Evolutionary conservation across 2,113 vertebrate genomes (phyloP).

Genomic region (Aphelocoma coerulescens): DNA sequence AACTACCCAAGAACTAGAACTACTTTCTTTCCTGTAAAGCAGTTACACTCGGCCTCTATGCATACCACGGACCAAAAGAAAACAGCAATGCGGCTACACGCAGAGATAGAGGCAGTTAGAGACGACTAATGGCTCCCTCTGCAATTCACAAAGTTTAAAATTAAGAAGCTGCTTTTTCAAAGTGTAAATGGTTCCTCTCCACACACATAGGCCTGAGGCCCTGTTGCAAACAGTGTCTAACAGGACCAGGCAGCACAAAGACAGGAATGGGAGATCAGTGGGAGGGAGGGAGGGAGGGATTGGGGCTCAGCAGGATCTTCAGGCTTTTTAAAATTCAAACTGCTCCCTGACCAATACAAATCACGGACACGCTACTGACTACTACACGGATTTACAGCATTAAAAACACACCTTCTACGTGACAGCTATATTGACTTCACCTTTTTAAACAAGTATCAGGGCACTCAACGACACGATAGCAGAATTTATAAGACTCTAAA

Average conservation of each 20-base stretch:
- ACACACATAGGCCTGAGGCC: slow-evolving; percentile 2
- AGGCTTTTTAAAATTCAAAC: slow-evolving; percentile 84
- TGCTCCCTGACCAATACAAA: slow-evolving; percentile 80
- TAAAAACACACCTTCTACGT: slow-evolving; percentile 74
- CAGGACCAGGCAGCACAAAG: slow-evolving; percentile 83
- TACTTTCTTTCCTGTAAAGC: slow-evolving; percentile 33
- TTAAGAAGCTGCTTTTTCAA: slow-evolving; percentile 42
- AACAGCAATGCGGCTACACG: neutral
- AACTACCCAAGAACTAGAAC: slow-evolving; percentile 36
- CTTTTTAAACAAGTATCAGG: slow-evolving; percentile 61
- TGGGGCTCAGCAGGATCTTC: slow-evolving; percentile 80
- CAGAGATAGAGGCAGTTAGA: slow-evolving; percentile 28
- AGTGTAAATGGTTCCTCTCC: slow-evolving; percentile 47
- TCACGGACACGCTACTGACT: slow-evolving; percentile 77
- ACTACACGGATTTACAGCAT: slow-evolving; percentile 78
- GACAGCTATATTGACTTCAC: slow-evolving; percentile 80
- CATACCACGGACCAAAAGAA: neutral
- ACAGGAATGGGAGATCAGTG: slow-evolving; percentile 80
- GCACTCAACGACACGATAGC: neutral
- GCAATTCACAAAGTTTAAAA: slow-evolving; percentile 52
- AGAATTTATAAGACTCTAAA: slow-evolving; percentile 25
- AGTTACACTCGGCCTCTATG: neutral
- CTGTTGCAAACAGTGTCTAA: slow-evolving; percentile 46
- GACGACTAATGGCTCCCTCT: slow-evolving; percentile 2
- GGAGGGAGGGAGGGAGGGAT: slow-evolving; percentile 77